Conservation (phyloP, 2,888 invertebrate genomes). For the Drosophila fulvimacula region DNA sequence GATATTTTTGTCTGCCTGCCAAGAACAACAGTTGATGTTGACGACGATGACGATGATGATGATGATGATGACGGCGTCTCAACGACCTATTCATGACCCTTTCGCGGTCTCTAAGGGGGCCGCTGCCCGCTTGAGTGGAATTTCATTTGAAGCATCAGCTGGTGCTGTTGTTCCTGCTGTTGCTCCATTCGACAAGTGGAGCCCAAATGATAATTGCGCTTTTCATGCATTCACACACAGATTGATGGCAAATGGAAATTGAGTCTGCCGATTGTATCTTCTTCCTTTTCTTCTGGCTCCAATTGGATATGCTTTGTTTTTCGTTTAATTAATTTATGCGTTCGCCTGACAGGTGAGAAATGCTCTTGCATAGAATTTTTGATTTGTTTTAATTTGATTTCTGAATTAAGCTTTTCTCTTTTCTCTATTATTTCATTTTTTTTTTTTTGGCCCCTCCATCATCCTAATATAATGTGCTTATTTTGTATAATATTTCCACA, state of each 20-base stretch:
- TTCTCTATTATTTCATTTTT: background rate
- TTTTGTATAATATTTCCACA: constrained; percentile 56
- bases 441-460: background rate
- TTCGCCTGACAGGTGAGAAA: constrained; percentile 59
- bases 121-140: constrained; percentile 56
- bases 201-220: constrained; percentile 71
- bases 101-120: constrained; percentile 62
- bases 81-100: constrained; percentile 77
- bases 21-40: constrained; percentile 58
- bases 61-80: constrained; percentile 60
- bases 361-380: constrained; percentile 43
- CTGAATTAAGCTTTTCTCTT: constrained; percentile 35
- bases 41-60: constrained; percentile 54
- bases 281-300: constrained; percentile 22
- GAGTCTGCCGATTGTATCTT: constrained; percentile 64
- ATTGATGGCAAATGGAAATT: constrained; percentile 72
- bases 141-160: constrained; percentile 62
- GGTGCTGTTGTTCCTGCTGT: constrained; percentile 16
- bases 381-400: constrained; percentile 63
- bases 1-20: constrained; percentile 61
- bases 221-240: constrained; percentile 70
- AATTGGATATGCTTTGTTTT: constrained; percentile 48
- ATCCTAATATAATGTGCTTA: constrained; percentile 26
- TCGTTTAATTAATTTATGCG: constrained; percentile 68
- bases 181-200: constrained; percentile 50